Percentiles rank a stretch among this genome's conserved stretches.
Conservation (phyloP, 2,888 invertebrate genomes). For the Dimorphilus gyrociliatus region DNA sequence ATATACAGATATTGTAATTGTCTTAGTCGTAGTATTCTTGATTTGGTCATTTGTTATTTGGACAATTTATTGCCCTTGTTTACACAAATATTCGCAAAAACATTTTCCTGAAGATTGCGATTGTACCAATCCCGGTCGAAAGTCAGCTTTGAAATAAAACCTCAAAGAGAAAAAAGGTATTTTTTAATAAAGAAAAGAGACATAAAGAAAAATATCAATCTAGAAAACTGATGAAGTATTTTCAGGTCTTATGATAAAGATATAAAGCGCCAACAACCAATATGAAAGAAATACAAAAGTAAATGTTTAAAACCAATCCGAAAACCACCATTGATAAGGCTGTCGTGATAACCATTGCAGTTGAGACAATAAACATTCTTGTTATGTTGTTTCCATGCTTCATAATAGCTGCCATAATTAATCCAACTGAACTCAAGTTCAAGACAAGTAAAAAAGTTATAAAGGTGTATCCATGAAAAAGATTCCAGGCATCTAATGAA, state of each 20-base stretch:
- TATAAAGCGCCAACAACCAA: conserved; percentile 20
- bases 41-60: too few relatives aligned
- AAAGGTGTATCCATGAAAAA: conserved; percentile 21
- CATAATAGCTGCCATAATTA: conserved; percentile 35
- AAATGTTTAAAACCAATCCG: conserved; percentile 20
- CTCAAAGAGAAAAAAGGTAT: too few relatives aligned
- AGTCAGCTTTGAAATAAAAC: too few relatives aligned
- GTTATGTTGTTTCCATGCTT: conserved; percentile 35
- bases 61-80: too few relatives aligned
- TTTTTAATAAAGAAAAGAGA: too few relatives aligned
- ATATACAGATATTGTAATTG: too few relatives aligned
- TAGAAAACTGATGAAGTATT: too few relatives aligned
- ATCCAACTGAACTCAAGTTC: conserved; percentile 26
- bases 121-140: too few relatives aligned
- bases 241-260: conserved; percentile 17
- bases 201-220: too few relatives aligned
- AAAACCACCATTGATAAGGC: conserved; percentile 24
- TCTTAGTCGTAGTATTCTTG: too few relatives aligned
- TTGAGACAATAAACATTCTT: conserved; percentile 32
- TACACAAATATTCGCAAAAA: too few relatives aligned
- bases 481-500: conserved; percentile 10
- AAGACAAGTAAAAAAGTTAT: conserved; percentile 22
- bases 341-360: conserved; percentile 31
- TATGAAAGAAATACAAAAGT: conserved; percentile 20
- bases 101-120: too few relatives aligned